Base-by-base conservation (phyloP, 1,140 invertebrate genomes). In the Zaprionus kolodkinae region DNA sequence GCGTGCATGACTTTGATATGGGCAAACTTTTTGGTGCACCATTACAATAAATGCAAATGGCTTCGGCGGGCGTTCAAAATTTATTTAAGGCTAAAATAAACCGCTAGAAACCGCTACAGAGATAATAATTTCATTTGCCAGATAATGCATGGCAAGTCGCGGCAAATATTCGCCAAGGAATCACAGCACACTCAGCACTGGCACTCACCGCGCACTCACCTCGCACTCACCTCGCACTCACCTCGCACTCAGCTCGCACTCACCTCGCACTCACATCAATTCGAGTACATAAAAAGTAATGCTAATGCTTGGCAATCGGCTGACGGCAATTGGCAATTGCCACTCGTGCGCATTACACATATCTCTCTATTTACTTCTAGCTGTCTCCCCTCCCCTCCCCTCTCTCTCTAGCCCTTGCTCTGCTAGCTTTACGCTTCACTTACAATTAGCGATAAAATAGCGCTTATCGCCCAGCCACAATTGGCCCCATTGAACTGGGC, bases 91-190 rank as follows among this genome's bases (percentile, higher is more conserved):
- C 62, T 57, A 69, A 45, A 45, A 45, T 21, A 45, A 15, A 45
- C 70, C 61, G 66, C 76, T 64, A 45, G 66, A 83, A 88, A 77
- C 68, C 68, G 55, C 71, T 52, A 67, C 69, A 89, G 84, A 88
- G 84, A 88, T 88, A 88, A 88, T 88, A 88, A 88, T 89, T 88
- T 88, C 70, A 88, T 89, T 88, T 85, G 82, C 79, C 68, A 81
- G 40, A 43, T 43, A 84, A 78, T 63, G 76, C 81, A 27, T 75
- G 80, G 72, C 73, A 74, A 79, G 72, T 76, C 69, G 65, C 62
- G 13, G n/a, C 2, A 7, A 15, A 15, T 43, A 15, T 43, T n/a
- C 15, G 13, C 45, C 48, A 55, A 43, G 13, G 54, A 84, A 76
- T 80, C 74, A 69, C 72, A 72, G 35, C 25, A 21, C 21, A 21